Evolutionary conservation across 2,888 invertebrate genomes (phyloP).

Genomic region (Eupithecia subumbrata): DNA sequence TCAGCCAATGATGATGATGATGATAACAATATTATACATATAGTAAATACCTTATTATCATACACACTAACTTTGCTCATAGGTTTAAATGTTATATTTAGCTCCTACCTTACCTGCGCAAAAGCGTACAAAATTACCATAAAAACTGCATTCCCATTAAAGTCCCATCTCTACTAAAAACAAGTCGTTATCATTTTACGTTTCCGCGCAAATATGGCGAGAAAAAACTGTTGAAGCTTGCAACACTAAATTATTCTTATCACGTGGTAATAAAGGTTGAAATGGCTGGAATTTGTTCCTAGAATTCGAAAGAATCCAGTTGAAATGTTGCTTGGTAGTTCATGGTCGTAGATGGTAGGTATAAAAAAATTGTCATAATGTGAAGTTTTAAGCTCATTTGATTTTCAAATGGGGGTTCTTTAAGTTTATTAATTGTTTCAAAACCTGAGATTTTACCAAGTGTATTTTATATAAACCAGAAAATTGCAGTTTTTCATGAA

Average conservation of each 20-base stretch:
- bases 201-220: conserved; percentile 56
- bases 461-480: no score
- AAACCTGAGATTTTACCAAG: background rate
- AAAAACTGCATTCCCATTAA: conserved; percentile 22
- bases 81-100: background rate
- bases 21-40: no score
- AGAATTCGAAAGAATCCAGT: background rate
- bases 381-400: no score
- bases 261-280: conserved; percentile 42
- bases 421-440: no score
- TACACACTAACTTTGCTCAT: background rate
- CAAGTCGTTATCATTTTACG: conserved; percentile 61
- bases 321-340: background rate
- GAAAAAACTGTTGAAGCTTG: conserved; percentile 35
- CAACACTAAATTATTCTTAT: conserved; percentile 40
- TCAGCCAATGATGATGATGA: no score
- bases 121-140: conserved; percentile 8
- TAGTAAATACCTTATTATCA: no score
- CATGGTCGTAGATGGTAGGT: background rate
- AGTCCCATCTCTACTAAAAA: conserved; percentile 54
- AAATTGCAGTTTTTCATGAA: no score
- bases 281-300: conserved; percentile 28
- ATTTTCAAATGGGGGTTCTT: background rate
- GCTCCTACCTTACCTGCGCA: background rate
- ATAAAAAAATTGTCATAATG: background rate